Base-by-base conservation (phyloP, 2,797 vertebrate species). In the Carapus acus region DNA sequence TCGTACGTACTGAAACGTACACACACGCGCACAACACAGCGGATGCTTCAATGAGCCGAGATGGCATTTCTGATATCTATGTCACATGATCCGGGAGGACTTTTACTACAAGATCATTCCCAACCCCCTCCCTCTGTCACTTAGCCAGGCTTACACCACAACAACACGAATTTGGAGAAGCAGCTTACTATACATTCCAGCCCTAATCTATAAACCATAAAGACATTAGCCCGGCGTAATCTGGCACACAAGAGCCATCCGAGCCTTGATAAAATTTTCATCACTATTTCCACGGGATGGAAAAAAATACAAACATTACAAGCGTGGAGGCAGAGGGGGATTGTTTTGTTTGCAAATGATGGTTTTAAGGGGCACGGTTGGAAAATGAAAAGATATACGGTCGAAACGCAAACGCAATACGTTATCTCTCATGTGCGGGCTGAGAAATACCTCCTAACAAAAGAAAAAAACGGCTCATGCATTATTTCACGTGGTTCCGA, bases 91-190 rank as follows among this genome's bases (percentile, higher is more conserved):
- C 73, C 40, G 6, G 41, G 72, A 78, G 75, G 61, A 81, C 81
- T 83, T 85, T 83, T 85, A 84, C 83, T 83, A 85, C 82, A 76
- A 80, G 75, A 83, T 77, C 73, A 74, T 71, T 62, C 64, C 69
- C 67, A 39, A 67, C 71, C 73, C 73, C 70, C 57, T 33, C 67
- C 57, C 71, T 22, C 58, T 71, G 73, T 74, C 81, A 78, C 73
- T 76, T 67, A 77, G 51, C 36, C 47, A 73, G 70, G 75, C 65
- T 82, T 79, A 80, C 62, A 72, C 70, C 68, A 81, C 67, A 74
- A 82, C 71, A 83, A 71, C 71, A 69, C 33, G 62, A 60, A 77
- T 73, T 74, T 60, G 66, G 61, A 72, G 77, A 75, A 76, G 75
- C 64, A 64, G 74, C 67, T 86, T 78, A 77, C 62, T 65, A 60